These are phyloP conservation scores for Labeo calbasu DNA, from an alignment of 2,797 vertebrate genomes.

Conservation along the genomic window DNA sequence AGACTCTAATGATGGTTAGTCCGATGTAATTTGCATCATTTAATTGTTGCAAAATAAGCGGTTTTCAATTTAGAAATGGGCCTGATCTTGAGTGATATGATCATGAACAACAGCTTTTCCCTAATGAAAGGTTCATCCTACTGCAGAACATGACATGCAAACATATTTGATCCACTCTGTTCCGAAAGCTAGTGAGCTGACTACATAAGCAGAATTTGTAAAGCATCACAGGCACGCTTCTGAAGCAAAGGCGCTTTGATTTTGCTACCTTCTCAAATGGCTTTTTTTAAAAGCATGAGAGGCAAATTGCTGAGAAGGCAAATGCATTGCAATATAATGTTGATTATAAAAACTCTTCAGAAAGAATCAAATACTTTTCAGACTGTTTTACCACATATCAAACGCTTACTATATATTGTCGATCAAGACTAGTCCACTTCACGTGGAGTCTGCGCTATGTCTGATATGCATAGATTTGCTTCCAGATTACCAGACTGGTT, in stretches of 20 bases:
- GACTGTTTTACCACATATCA: background rate
- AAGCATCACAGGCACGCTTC: background rate
- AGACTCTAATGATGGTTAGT: constrained; percentile 27
- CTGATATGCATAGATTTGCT: background rate
- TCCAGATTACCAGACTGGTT: background rate
- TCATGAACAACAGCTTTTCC: constrained; percentile 15
- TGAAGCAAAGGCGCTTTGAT: constrained; percentile 13
- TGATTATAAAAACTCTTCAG: background rate
- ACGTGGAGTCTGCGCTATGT: background rate
- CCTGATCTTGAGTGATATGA: background rate
- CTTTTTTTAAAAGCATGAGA: background rate
- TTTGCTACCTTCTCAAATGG: constrained; percentile 1
- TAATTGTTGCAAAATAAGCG: constrained; percentile 20
- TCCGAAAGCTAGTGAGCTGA: background rate
- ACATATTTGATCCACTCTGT: constrained; percentile 1
- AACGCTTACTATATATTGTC: background rate
- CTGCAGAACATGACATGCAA: constrained; percentile 9
- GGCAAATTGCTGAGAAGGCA: background rate
- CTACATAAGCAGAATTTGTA: background rate
- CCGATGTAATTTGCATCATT: constrained; percentile 39
- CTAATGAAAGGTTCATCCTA: background rate
- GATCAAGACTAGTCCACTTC: background rate
- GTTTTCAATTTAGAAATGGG: constrained; percentile 29
- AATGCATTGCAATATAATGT: background rate
- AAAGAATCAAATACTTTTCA: background rate